Evolutionary conservation across 2,888 invertebrate species (phyloP), one percentile per base, ranked within the genome.

Genomic region (Branchellion lobata): DNA sequence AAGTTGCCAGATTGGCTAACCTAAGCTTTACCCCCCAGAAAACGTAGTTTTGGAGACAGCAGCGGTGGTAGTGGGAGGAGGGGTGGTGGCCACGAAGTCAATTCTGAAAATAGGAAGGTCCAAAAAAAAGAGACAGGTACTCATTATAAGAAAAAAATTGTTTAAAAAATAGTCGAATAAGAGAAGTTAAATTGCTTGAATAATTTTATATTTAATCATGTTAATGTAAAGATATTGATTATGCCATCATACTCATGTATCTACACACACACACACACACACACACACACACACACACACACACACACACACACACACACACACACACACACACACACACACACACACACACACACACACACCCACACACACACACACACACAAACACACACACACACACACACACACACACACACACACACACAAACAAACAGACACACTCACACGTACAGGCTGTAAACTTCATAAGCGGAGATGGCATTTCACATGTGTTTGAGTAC

Each of bases 401-500:
- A 51, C 8, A 65, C 8, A 21, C 21, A 11, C 3, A 21, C 29
- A 65, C 3, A 11, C 29, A 21, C n/a, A 8, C 3, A 65, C 5
- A 29, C 5, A 65, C n/a, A 65, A 8, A 11, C n/a, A 11, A n/a
- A 65, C 21, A 65, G 3, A 27, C 21, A 65, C 65, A 29, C 3
- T 11, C 65, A 29, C 65, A 65, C 5, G 21, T 21, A 21, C 65
- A 77, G 77, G 18, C 65, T 3, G 77, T 77, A 34, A 77, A 53
- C 14, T 77, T 77, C 27, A n/a, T 24, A 8, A 57, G 53, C 1
- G 57, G 33, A 33, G 36, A 65, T 5, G n/a, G 29, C 18, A 34
- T 33, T n/a, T n/a, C 36, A 33, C 77, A 65, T 21, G 29, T 65
- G 11, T 77, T 77, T n/a, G 77, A 77, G 34, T 77, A 77, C 36